Evolutionary conservation across 1,140 invertebrate species (phyloP).

Genomic region (Lutraria rhynchaena): DNA sequence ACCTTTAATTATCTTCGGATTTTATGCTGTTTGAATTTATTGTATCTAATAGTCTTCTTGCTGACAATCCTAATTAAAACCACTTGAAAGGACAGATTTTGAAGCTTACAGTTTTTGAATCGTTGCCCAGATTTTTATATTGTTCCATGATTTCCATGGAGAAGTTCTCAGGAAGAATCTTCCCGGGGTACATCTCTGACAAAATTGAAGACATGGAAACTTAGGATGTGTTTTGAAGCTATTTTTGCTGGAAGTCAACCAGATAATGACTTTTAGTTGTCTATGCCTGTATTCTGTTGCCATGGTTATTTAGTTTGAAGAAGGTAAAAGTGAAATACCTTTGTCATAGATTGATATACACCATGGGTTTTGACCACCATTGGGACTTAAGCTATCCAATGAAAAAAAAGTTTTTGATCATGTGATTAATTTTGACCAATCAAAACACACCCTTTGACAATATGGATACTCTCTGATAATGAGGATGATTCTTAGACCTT

Average conservation of each 20-base stretch:
- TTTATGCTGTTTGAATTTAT: constrained; percentile 58
- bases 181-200: no score
- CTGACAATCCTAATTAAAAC: constrained; percentile 60
- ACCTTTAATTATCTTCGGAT: constrained; percentile 50
- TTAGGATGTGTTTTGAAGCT: background rate
- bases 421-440: no score
- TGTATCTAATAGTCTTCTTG: constrained; percentile 42
- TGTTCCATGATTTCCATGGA: constrained; percentile 23
- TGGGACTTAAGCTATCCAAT: no score
- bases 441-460: no score
- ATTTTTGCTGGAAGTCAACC: constrained; percentile 1
- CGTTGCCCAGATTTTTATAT: constrained; percentile 47
- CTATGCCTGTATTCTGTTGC: background rate
- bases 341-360: no score
- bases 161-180: background rate
- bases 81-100: constrained; percentile 49
- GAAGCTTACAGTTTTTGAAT: constrained; percentile 38
- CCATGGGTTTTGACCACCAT: no score
- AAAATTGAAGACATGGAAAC: background rate
- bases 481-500: no score
- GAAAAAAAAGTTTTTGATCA: no score
- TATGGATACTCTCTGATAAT: no score
- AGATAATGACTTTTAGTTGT: constrained; percentile 8
- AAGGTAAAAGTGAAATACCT: no score
- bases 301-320: no score